Conservation (phyloP, 1,140 invertebrate genomes). For the Neuroterus valhalla region DNA sequence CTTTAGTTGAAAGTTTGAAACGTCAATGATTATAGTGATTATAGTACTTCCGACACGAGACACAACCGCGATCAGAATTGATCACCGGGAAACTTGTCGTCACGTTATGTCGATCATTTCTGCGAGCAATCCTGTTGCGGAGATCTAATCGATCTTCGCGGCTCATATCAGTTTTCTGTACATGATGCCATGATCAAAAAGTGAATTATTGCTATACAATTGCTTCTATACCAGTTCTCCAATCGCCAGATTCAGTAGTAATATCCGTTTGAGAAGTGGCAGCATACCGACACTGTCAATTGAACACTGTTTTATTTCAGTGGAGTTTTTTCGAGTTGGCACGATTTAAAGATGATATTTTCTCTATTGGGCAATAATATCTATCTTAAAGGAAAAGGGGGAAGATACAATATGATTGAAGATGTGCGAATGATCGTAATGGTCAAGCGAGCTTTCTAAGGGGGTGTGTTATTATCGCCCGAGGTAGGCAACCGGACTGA, state of each 20-base stretch:
- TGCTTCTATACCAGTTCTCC: not conserved
- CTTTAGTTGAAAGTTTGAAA: slow-evolving; percentile 8
- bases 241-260: not conserved
- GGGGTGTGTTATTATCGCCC: slow-evolving; percentile 55
- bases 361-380: slow-evolving; percentile 5
- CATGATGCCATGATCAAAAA: not conserved
- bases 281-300: slow-evolving; percentile 21
- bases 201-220: not conserved
- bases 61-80: slow-evolving; percentile 37
- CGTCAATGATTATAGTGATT: slow-evolving; percentile 21
- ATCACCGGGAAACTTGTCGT: slow-evolving; percentile 30
- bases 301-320: not conserved
- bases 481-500: slow-evolving; percentile 62
- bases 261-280: slow-evolving; percentile 22
- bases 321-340: not conserved
- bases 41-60: not conserved
- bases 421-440: slow-evolving; percentile 8
- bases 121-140: slow-evolving; percentile 16
- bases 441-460: slow-evolving; percentile 31
- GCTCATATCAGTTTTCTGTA: slow-evolving; percentile 14
- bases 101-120: slow-evolving; percentile 41
- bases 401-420: slow-evolving; percentile 15
- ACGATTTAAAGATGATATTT: slow-evolving; percentile 29
- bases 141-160: slow-evolving; percentile 17
- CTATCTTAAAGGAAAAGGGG: too few relatives aligned